phyloP scores from a whole-genome alignment of 2,113 vertebrate species.

The Bucco capensis region DNA sequence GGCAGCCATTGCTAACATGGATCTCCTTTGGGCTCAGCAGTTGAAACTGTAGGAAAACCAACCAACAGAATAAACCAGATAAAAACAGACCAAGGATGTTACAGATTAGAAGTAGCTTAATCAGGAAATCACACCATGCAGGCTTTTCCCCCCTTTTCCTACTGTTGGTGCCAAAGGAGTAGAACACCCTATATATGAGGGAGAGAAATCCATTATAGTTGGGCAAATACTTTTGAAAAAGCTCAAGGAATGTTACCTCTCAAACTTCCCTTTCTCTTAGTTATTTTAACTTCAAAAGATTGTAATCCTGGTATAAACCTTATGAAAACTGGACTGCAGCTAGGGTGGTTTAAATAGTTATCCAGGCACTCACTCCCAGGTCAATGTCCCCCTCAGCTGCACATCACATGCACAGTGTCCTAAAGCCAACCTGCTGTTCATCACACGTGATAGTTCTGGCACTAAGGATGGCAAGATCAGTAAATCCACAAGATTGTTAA shows the following conservation, averaged over 20 bases:
- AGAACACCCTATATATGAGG: not conserved
- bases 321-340: not conserved
- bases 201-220: not conserved
- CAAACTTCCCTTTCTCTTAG: not conserved
- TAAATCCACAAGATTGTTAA: not conserved
- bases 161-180: not conserved
- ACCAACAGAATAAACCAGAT: not conserved
- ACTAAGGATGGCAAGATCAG: not conserved
- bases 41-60: not conserved
- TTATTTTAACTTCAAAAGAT: not conserved
- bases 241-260: not conserved
- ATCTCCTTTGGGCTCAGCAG: not conserved
- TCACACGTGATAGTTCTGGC: not conserved
- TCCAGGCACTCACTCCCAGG: accelerated
- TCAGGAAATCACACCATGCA: not conserved
- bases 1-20: not conserved
- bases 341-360: not conserved
- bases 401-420: accelerated
- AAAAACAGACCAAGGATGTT: not conserved
- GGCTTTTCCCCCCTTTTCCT: not conserved
- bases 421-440: not conserved
- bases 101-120: not conserved
- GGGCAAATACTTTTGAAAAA: not conserved
- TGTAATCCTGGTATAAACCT: not conserved
- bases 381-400: not conserved